Conservation (phyloP, 2,888 invertebrate species). For the Teleogryllus oceanicus region DNA sequence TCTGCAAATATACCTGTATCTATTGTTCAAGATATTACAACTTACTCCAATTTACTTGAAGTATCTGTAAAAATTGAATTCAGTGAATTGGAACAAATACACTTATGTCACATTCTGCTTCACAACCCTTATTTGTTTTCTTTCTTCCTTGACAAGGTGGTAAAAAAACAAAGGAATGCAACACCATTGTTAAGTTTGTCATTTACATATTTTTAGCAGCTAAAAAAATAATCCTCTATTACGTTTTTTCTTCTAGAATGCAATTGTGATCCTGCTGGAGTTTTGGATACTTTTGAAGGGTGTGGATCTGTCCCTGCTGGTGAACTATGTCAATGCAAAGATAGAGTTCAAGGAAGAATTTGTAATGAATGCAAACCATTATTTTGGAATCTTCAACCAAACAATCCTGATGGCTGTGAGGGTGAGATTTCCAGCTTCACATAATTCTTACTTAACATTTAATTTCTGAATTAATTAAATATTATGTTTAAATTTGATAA, state of each 20-base stretch:
- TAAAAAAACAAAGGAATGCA: too few species aligned
- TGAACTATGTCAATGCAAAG: constrained; percentile 93
- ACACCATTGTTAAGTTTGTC: neutral
- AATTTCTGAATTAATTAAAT: neutral
- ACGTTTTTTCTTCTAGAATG: constrained; percentile 61
- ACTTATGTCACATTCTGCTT: neutral
- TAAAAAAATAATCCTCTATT: neutral
- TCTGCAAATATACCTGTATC: neutral
- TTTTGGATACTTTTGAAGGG: constrained; percentile 81
- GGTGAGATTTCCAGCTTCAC: constrained; percentile 49
- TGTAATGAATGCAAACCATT: constrained; percentile 91
- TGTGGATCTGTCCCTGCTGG: constrained; percentile 89
- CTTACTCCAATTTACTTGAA: neutral
- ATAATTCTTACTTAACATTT: too few species aligned
- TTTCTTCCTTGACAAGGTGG: too few species aligned
- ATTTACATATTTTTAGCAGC: too few species aligned
- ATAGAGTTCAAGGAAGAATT: constrained; percentile 87
- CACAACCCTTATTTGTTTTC: neutral
- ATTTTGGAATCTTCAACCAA: constrained; percentile 87
- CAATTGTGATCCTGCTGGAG: constrained; percentile 96
- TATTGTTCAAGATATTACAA: neutral
- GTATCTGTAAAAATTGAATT: too few species aligned
- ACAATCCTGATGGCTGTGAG: constrained; percentile 89
- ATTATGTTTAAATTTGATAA: neutral
- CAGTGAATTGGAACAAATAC: neutral